Base-by-base conservation (phyloP, 2,888 invertebrate species). In the Thecocarcelia acutangulata region DNA sequence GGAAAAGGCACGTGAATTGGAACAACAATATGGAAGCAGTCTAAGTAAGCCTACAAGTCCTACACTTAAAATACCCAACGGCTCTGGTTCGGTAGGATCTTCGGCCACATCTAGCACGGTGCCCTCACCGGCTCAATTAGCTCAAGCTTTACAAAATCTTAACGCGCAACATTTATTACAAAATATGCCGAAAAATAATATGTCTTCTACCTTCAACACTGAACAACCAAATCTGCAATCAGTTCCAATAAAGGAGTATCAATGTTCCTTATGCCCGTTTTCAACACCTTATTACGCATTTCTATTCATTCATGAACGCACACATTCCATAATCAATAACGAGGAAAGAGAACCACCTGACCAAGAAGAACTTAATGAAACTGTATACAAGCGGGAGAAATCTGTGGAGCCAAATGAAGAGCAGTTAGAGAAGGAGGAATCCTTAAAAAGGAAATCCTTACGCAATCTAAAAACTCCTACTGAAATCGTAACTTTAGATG, bases 231-330 rank as follows among this genome's bases (percentile, higher is more conserved):
- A 88, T 42, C 84, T 86, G 0, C 85, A 86, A 40, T 80, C 86
- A 13, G 86, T 88, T 0, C 88, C 88, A 13, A 88, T 94, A 84
- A 96, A 97, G 90, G 94, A 94, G 82, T 97, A 97, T 91, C 95
- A 96, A 84, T 98, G 98, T 91, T 95, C 96, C 52, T 94, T 95
- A 89, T 98, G 98, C 90, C 94, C 96, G 72, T 98, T 97, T 90
- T 94, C 96, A 52, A 97, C 97, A 44, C 95, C 96, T 84, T 95
- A 97, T 88, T 93, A 97, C 86, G 97, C 97, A 70, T 96, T 97
- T 87, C 92, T 98, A 85, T 97, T 97, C 90, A 96, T 97, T 64
- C 98, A 98, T 91, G 97, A 98, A 90, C 94, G 96, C 86, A 96
- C 96, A 50, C 97, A 97, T 90, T 91, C 92, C 40, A 87, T 91